A percentile compares a stretch with the other conserved stretches of the same genome.
phyloP scores from a whole-genome alignment of 2,888 invertebrate genomes.

The Latrodectus elegans region DNA sequence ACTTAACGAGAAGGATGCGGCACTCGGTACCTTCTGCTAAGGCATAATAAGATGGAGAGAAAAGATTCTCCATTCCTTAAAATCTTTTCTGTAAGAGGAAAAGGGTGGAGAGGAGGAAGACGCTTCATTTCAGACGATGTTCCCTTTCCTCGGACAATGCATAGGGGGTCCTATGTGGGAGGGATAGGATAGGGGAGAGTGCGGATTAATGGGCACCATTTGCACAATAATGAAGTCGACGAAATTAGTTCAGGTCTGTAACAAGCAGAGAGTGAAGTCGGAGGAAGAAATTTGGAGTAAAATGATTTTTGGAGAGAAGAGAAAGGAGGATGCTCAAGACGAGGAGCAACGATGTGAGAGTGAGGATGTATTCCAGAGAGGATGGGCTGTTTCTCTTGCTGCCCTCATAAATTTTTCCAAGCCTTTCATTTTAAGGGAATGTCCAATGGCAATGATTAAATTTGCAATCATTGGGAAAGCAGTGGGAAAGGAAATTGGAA shows the following conservation, averaged over 20 bases:
- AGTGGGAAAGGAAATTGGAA: too few relatives aligned
- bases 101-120: background rate
- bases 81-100: conserved; percentile 17
- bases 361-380: background rate
- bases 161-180: background rate
- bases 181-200: background rate
- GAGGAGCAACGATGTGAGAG: background rate
- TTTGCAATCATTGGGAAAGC: background rate
- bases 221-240: conserved; percentile 66
- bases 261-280: conserved; percentile 11
- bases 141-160: background rate
- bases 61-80: conserved; percentile 22
- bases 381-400: background rate
- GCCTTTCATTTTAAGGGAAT: background rate
- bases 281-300: conserved; percentile 32
- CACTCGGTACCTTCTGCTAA: conserved; percentile 9
- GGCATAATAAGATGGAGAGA: conserved; percentile 32
- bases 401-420: conserved; percentile 2
- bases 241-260: conserved; percentile 57
- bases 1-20: conserved; percentile 28
- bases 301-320: conserved; percentile 40
- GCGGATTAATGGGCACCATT: conserved; percentile 64
- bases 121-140: conserved; percentile 1
- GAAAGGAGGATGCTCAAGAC: conserved; percentile 1
- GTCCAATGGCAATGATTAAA: background rate